Base-by-base conservation (phyloP, 2,797 vertebrate species). In the Micromesistius poutassou region DNA sequence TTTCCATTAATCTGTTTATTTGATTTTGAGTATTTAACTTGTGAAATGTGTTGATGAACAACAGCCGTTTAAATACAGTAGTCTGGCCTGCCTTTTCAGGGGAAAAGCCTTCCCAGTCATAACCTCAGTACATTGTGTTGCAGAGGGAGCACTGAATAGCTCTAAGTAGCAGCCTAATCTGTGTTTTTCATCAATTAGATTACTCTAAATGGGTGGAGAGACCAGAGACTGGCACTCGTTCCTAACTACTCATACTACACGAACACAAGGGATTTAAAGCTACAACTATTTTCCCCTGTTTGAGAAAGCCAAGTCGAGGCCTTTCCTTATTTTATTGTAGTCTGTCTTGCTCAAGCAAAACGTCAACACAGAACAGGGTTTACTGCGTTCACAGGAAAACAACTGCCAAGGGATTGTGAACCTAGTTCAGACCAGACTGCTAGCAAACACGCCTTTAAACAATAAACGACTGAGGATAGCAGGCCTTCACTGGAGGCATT, bases 131-230 rank as follows among this genome's bases (percentile, higher is more conserved):
- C 72, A 42, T 14, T 73, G 74, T 76, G 35, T 70, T 73, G 70
- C 73, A 68, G 74, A 62, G 74, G 83, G 80, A 76, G 78, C 80
- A 80, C 76, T 79, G 36, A 88, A 77, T 80, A 87, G 72, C 79
- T 75, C 79, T 86, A 73, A 81, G 9, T 78, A 85, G 12, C 4
- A 82, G 76, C 73, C 62, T 87, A 84, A 86, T 83, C 82, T 76
- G 55, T 72, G 33, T 80, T 81, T 79, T 85, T 86, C 80, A 81
- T 68, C 31, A 81, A 84, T 87, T 88, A 79, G 86, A 87, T 88
- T 89, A 87, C 25, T 25, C 25, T 25, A 75, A 78, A 36, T 74
- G 10, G 10, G 62, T 79, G 81, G 68, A 83, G 55, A 79, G 77
- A 79, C 40, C 74, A 72, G 73, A 50, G 78, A 79, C 66, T 79